Percentiles rank a stretch among this genome's conserved stretches.
phyloP scores from a whole-genome alignment of 2,888 invertebrate species.

The Tiliacea citrago region DNA sequence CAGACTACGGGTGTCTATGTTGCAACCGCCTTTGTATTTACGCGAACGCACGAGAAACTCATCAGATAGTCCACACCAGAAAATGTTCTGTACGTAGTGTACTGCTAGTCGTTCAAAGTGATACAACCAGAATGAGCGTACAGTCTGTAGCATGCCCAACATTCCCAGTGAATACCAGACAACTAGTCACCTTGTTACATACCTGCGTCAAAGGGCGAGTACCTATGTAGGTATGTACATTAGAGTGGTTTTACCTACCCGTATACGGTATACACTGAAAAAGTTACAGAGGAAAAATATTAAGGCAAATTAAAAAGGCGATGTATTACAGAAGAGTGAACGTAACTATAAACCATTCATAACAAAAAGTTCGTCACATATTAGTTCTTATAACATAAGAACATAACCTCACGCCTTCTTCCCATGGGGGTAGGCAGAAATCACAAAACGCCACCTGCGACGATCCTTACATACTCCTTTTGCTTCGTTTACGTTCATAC shows the following conservation, averaged over 20 bases:
- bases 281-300: not conserved
- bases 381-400: too few species aligned
- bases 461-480: too few species aligned
- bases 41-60: too few species aligned
- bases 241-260: not conserved
- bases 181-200: not conserved
- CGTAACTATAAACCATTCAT: too few species aligned
- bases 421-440: too few species aligned
- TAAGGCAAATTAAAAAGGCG: not conserved
- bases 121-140: not conserved
- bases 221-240: not conserved
- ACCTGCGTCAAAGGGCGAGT: conserved; percentile 5
- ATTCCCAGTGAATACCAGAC: not conserved
- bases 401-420: too few species aligned
- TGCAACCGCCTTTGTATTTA: too few species aligned
- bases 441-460: too few species aligned
- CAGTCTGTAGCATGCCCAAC: not conserved
- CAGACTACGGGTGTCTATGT: too few species aligned
- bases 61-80: too few species aligned
- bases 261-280: not conserved
- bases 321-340: not conserved
- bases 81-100: not conserved
- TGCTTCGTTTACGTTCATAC: too few species aligned
- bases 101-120: not conserved
- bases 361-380: too few species aligned